A percentile compares a stretch with the other conserved stretches of the same genome.
Evolutionary conservation across 2,888 invertebrate species (phyloP).

Genomic region (Callimorpha dominula): DNA sequence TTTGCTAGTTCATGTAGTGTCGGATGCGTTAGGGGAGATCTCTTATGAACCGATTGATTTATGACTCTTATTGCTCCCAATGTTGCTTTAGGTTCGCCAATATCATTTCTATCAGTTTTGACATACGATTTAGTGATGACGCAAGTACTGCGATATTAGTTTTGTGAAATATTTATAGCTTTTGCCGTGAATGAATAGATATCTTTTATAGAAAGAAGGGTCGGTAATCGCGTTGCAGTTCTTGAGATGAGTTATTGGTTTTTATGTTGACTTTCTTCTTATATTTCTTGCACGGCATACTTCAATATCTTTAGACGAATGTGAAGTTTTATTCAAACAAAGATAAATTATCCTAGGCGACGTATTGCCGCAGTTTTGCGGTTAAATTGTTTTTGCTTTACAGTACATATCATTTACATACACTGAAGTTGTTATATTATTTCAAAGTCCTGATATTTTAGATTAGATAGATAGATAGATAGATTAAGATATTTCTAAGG

Average conservation of each 20-base stretch:
- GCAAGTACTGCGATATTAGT: conserved; percentile 65
- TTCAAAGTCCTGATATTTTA: background rate
- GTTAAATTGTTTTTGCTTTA: background rate
- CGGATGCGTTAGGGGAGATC: conserved; percentile 65
- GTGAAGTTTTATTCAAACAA: background rate
- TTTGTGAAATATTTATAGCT: conserved; percentile 62
- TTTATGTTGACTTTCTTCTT: conserved; percentile 18
- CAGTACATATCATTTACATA: background rate
- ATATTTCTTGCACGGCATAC: background rate
- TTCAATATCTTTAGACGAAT: background rate
- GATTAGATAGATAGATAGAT: too few species aligned
- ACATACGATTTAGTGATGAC: conserved; percentile 66
- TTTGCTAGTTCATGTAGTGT: conserved; percentile 74
- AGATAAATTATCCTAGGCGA: background rate
- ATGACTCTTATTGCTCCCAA: conserved; percentile 62
- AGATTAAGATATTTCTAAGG: background rate
- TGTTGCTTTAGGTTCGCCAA: conserved; percentile 64
- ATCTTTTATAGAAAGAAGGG: conserved; percentile 37
- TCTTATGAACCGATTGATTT: conserved; percentile 78
- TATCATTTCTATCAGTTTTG: conserved; percentile 66
- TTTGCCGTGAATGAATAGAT: conserved; percentile 47
- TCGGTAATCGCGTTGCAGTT: conserved; percentile 23
- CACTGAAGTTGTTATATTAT: background rate
- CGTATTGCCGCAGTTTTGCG: background rate
- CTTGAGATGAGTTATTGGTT: conserved; percentile 17